These are phyloP conservation scores for Miltochrista miniata DNA, from an alignment of 2,888 invertebrate genomes.

Conservation along the genomic window DNA sequence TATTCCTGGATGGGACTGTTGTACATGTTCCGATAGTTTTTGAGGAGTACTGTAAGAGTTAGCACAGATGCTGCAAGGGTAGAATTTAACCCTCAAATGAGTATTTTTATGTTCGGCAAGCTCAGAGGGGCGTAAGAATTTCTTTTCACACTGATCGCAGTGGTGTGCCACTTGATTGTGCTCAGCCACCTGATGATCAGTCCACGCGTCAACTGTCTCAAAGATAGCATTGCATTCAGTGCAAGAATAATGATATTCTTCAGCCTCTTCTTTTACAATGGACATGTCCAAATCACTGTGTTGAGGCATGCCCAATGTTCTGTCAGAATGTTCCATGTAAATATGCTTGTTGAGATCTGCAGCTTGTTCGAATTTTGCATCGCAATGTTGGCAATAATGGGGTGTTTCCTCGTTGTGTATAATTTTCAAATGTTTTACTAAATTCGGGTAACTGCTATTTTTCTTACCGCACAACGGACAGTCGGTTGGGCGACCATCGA, in stretches of 20 bases:
- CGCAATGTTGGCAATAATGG: conserved; percentile 85
- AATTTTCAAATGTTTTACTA: conserved; percentile 82
- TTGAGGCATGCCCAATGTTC: conserved; percentile 53
- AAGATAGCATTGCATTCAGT: conserved; percentile 85
- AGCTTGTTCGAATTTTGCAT: conserved; percentile 80
- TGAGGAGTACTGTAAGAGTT: conserved; percentile 86
- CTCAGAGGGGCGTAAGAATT: conserved; percentile 84
- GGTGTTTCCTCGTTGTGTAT: conserved; percentile 76
- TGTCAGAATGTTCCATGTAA: conserved; percentile 82
- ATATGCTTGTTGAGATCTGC: conserved; percentile 84
- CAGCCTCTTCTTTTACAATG: conserved; percentile 76
- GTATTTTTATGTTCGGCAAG: conserved; percentile 86
- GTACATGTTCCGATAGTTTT: conserved; percentile 82
- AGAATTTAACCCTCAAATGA: conserved; percentile 86
- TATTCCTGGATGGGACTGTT: conserved; percentile 74
- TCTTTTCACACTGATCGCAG: conserved; percentile 86
- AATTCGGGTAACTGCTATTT: conserved; percentile 81
- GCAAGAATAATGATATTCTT: conserved; percentile 83
- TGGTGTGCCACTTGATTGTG: conserved; percentile 81
- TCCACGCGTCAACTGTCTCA: conserved; percentile 82
- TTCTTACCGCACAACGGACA: conserved; percentile 83
- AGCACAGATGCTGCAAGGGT: conserved; percentile 83
- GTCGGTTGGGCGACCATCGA: conserved; percentile 75
- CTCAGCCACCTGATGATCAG: conserved; percentile 81
- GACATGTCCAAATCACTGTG: conserved; percentile 67